phyloP scores from a whole-genome alignment of 2,797 vertebrate genomes.

The Falco naumanni region DNA sequence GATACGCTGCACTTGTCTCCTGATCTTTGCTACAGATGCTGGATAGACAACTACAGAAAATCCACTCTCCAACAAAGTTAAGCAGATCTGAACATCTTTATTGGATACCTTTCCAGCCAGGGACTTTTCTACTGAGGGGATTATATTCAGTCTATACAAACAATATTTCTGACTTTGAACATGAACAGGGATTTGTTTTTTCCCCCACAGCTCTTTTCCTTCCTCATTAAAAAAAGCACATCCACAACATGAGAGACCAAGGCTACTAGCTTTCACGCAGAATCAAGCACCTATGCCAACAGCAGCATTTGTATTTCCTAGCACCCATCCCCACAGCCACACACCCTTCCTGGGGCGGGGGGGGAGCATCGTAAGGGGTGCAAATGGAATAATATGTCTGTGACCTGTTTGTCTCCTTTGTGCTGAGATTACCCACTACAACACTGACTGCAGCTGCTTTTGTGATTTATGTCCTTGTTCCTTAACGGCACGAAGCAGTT shows the following conservation, averaged over 20 bases:
- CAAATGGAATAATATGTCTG: not conserved
- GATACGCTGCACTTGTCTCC: not conserved
- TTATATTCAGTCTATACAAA: not conserved
- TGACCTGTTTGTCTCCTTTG: not conserved
- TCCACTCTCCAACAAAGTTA: not conserved
- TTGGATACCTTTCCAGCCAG: not conserved
- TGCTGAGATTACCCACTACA: not conserved
- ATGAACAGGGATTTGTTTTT: not conserved
- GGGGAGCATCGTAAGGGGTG: not conserved
- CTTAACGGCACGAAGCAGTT: not conserved
- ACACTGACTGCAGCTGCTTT: not conserved
- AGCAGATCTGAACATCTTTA: not conserved
- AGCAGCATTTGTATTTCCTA: not conserved
- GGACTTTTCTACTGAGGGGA: not conserved
- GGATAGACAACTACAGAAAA: not conserved
- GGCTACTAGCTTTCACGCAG: not conserved
- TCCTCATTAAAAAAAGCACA: not conserved
- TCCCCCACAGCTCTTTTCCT: not conserved
- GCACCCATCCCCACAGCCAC: not conserved
- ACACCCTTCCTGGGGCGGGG: not conserved
- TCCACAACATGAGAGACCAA: not conserved
- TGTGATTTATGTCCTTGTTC: constrained; percentile 6
- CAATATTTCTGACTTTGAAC: not conserved
- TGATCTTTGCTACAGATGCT: not conserved
- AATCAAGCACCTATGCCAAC: not conserved